Evolutionary conservation across 2,888 invertebrate species (phyloP).

Genomic region (Zelleria hepariella): DNA sequence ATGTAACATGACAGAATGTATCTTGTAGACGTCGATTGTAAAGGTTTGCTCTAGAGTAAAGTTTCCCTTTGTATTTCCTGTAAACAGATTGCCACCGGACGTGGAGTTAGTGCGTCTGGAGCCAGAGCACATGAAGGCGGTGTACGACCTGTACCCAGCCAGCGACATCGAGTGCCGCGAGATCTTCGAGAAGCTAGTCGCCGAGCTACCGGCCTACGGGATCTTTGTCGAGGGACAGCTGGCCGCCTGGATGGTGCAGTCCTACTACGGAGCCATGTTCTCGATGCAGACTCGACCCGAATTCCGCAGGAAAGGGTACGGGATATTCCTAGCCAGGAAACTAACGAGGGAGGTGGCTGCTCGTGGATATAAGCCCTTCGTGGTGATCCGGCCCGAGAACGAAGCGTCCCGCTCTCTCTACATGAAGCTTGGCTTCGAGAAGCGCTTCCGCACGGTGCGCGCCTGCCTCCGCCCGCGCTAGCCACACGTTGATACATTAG

Average conservation of each 20-base stretch:
- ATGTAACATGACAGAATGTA: too few species aligned
- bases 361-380: constrained; percentile 86
- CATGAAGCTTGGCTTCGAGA: constrained; percentile 85
- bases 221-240: constrained; percentile 82
- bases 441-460: constrained; percentile 84
- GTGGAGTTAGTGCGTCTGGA: constrained; percentile 83
- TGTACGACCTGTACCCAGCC: constrained; percentile 89
- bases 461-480: constrained; percentile 78
- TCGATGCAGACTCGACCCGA: constrained; percentile 90
- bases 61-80: neutral
- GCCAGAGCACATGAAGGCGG: constrained; percentile 84
- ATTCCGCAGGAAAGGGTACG: constrained; percentile 82
- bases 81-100: constrained; percentile 72
- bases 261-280: constrained; percentile 93
- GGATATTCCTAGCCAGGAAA: constrained; percentile 79
- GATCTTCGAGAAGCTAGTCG: constrained; percentile 84
- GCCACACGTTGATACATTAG: constrained; percentile 27
- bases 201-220: constrained; percentile 84
- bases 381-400: constrained; percentile 88
- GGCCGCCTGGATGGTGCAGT: constrained; percentile 93
- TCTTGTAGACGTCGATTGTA: too few species aligned
- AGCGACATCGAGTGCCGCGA: constrained; percentile 90
- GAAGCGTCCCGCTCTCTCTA: constrained; percentile 88
- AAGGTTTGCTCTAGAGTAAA: too few species aligned
- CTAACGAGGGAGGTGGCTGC: constrained; percentile 77